Evolutionary conservation across 2,113 vertebrate species (phyloP).

Genomic region (Strix uralensis): DNA sequence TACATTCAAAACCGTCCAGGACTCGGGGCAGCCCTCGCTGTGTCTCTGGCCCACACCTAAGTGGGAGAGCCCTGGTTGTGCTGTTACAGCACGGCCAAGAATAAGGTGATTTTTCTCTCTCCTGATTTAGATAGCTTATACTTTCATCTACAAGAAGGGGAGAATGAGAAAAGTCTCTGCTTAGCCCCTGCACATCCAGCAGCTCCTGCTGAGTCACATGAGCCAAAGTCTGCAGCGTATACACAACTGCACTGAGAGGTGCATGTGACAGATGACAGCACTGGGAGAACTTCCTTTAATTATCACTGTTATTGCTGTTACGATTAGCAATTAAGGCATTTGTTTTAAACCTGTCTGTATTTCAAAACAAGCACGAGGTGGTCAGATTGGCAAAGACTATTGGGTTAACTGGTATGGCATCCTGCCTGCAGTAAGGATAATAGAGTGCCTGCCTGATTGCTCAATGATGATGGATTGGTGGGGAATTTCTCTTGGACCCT

Average conservation of each 20-base stretch:
- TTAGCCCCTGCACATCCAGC: background rate
- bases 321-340: background rate
- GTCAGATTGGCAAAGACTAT: background rate
- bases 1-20: accelerated
- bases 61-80: background rate
- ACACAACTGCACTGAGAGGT: background rate
- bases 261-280: conserved; percentile 1
- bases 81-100: background rate
- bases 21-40: background rate
- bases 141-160: background rate
- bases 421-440: background rate
- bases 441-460: background rate
- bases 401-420: background rate
- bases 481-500: conserved; percentile 2
- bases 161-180: background rate
- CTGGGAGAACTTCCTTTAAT: background rate
- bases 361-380: conserved; percentile 5
- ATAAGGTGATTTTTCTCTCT: background rate
- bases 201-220: background rate
- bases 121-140: background rate
- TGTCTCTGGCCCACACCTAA: accelerated
- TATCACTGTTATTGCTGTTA: background rate
- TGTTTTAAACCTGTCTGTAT: background rate
- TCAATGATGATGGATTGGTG: conserved; percentile 1
- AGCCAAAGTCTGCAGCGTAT: accelerated